Evolutionary conservation across 2,797 vertebrate species (phyloP), one percentile per base, ranked within the genome.

Genomic region (Notoglanidium macrostoma): DNA sequence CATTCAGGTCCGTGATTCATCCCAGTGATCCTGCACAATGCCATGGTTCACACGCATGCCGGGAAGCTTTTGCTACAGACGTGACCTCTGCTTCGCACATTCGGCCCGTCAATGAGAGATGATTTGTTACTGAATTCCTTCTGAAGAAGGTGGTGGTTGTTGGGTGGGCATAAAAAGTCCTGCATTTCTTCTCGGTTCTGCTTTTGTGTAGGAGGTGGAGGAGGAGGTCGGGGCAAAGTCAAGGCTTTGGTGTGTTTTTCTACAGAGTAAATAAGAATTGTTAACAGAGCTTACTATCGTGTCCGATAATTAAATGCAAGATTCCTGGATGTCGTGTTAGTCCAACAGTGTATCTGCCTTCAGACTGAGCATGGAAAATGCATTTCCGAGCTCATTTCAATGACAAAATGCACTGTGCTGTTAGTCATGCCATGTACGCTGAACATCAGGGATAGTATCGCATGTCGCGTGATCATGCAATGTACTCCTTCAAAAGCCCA

Each of bases 41-140:
- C 70, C 72, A 59, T 35, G 54, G 84, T 87, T 88, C 80, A 85
- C 79, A 76, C 40, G 72, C 84, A 88, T 80, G 67, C 59, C 74
- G 83, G 80, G 80, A n/a, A 84, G 76, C 32, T 70, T 84, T 84
- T 79, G 85, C 81, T 84, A 86, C 46, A 84, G 80, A n/a, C 67
- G 40, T 81, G 88, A 89, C 84, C 86, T 89, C 70, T 82, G 74
- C 84, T 57, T 85, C 78, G 44, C 87, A 85, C 15, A 29, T 86
- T 85, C n/a, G 83, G 67, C 35, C 40, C 59, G 40, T 88, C 87
- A 86, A 88, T 79, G 35, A 84, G 32, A 44, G 76, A 89, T 63
- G 55, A 74, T 88, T 86, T 87, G 79, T 83, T 81, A 87, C 61
- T 82, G 44, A 84, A 88, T 85, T 84, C 70, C 15, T 29, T 87